Evolutionary conservation across 2,113 vertebrate genomes (phyloP).

Genomic region (Silurus asotus): DNA sequence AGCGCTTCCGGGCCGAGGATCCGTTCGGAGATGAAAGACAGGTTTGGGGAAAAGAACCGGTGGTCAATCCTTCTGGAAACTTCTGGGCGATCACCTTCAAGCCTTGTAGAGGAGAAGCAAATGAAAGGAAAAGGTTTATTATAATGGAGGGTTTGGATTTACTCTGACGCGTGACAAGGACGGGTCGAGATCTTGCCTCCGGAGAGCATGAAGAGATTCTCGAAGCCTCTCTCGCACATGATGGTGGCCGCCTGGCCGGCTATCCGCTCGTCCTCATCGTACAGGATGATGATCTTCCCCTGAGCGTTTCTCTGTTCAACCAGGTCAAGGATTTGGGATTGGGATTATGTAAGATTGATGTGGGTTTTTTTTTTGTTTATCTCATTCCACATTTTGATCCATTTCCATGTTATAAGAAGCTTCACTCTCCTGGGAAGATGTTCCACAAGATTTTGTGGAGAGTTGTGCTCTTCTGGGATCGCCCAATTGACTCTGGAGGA

Average conservation of each 20-base stretch:
- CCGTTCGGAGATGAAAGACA: conserved; percentile 68
- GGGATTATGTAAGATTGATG: too few relatives aligned
- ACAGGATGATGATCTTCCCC: conserved; percentile 92
- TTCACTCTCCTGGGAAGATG: too few relatives aligned
- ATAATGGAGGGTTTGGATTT: background rate
- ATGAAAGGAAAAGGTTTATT: background rate
- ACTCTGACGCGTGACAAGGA: too few relatives aligned
- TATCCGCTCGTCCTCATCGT: conserved; percentile 90
- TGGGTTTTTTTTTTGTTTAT: background rate
- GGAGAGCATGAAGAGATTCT: conserved; percentile 94
- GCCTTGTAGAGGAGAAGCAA: conserved; percentile 68
- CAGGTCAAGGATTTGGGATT: background rate
- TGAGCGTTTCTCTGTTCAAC: conserved; percentile 82
- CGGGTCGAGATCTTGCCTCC: conserved; percentile 76
- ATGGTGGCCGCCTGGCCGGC: conserved; percentile 87
- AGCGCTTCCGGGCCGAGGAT: conserved; percentile 61
- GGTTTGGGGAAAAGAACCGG: conserved; percentile 75
- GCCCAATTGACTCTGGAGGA: too few relatives aligned
- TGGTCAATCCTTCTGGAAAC: conserved; percentile 86
- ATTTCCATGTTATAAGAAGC: too few relatives aligned
- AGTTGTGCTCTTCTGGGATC: too few relatives aligned
- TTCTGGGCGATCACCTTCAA: conserved; percentile 89
- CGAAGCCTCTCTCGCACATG: conserved; percentile 92
- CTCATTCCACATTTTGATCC: background rate
- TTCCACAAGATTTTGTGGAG: too few relatives aligned